Evolutionary conservation across 2,888 invertebrate genomes (phyloP), one percentile per base, ranked within the genome.

Genomic region (Fragum sueziense): DNA sequence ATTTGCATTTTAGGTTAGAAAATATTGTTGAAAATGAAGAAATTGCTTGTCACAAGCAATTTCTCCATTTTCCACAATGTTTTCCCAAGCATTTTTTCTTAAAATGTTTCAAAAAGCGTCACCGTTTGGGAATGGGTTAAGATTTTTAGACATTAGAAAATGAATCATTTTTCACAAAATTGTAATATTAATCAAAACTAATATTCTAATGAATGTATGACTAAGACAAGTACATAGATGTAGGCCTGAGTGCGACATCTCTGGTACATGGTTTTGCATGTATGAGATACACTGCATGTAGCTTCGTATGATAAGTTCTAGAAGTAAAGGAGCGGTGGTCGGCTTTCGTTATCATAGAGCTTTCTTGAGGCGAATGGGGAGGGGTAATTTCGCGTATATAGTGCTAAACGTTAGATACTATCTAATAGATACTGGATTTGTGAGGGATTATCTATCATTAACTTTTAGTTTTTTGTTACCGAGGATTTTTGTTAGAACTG

Each of bases 341-440:
- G 31, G n/a, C 20, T 33, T 33, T 17, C 31, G 61, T 33, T 61
- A 33, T 33, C n/a, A 61, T n/a, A 31, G n/a, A n/a, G 31, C 14
- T 17, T 33, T 61, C n/a, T 31, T 33, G 0, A 61, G 14, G n/a
- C 61, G 11, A 31, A 34, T 27, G 61, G 20, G 61, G 33, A 33
- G 65, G 22, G 14, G 33, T 29, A 4, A 31, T 31, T n/a, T 61
- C 41, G n/a, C 65, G 41, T 34, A 41, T 41, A 34, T 33, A 20
- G 65, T 27, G 25, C 41, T 14, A 65, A 41, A 33, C 65, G 37
- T 33, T 47, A 47, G 65, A 65, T 65, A 65, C 25, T 9, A 65
- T 65, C 65, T 37, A 33, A 25, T 65, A 41, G 65, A 65, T 9
- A 65, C 65, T 22, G 65, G 62, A 33, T 31, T 65, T 65, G 29